These are phyloP conservation scores for Bos indicus DNA, from an alignment of 2,113 vertebrate genomes.

Conservation along the genomic window DNA sequence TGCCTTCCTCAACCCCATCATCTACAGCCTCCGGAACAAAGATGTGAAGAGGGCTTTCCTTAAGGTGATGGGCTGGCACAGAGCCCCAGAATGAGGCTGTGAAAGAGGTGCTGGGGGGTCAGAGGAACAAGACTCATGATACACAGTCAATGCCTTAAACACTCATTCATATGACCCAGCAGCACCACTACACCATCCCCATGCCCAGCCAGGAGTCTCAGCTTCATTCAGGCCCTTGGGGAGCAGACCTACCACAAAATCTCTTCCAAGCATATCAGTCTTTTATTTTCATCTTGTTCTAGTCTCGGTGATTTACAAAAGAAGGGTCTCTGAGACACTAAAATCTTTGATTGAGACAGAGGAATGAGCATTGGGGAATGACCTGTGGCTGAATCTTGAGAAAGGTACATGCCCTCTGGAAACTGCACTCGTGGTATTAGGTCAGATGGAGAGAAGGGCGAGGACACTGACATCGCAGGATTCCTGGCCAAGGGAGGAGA, in stretches of 20 bases:
- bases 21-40: slow-evolving; percentile 66
- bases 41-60: slow-evolving; percentile 61
- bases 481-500: neutral
- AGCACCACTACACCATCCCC: neutral
- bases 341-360: neutral
- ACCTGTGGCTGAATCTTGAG: neutral
- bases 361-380: neutral
- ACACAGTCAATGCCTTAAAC: neutral
- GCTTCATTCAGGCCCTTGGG: neutral
- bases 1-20: slow-evolving; percentile 66
- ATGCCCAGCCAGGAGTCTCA: neutral
- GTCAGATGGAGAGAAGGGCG: neutral
- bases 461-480: neutral
- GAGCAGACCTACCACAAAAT: neutral
- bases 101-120: neutral
- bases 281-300: neutral
- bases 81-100: neutral
- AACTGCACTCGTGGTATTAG: neutral
- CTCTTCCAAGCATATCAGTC: neutral
- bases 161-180: neutral
- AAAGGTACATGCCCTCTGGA: neutral
- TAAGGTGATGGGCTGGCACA: slow-evolving; percentile 23
- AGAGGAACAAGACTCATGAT: neutral
- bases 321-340: neutral
- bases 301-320: neutral